A percentile compares a stretch with the other conserved stretches of the same genome.
These are phyloP conservation scores for Lacerta agilis DNA, from an alignment of 2,797 vertebrate genomes.

Conservation along the genomic window DNA sequence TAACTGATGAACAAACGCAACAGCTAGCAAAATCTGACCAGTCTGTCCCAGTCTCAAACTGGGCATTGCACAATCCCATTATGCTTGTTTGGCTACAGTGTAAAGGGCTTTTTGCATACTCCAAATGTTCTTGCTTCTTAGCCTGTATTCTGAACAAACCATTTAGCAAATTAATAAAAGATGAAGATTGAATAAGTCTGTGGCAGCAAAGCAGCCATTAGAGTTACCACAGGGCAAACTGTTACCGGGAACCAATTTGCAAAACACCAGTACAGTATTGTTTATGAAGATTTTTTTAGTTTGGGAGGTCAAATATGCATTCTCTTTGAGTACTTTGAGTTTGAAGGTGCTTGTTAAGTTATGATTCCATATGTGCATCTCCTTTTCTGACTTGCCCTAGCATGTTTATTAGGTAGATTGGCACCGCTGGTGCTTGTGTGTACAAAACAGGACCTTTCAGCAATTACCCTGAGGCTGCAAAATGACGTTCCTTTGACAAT, in stretches of 20 bases:
- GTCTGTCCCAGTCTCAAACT: not conserved
- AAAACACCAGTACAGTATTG: constrained; percentile 31
- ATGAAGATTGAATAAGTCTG: constrained; percentile 34
- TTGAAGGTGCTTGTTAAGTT: not conserved
- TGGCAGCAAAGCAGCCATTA: constrained; percentile 35
- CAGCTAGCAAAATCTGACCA: constrained; percentile 3
- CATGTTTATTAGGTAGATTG: not conserved
- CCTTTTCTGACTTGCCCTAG: too few relatives aligned
- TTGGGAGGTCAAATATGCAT: constrained; percentile 8
- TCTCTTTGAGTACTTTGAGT: constrained; percentile 25
- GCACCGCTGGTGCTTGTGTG: not conserved
- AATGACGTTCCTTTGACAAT: not conserved
- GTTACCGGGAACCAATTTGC: constrained; percentile 21
- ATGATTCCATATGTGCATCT: not conserved
- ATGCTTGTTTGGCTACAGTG: constrained; percentile 12
- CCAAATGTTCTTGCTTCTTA: constrained; percentile 1
- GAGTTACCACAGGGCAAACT: constrained; percentile 43
- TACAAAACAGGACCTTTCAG: not conserved
- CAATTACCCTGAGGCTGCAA: not conserved
- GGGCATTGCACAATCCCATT: constrained; percentile 22
- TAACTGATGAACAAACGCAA: constrained; percentile 39
- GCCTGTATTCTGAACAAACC: constrained; percentile 35
- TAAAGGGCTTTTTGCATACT: constrained; percentile 39
- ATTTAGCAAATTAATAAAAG: constrained; percentile 64
- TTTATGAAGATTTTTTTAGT: constrained; percentile 22